phyloP scores from a whole-genome alignment of 2,797 vertebrate species.

The Melanotaenia parkinsoni region DNA sequence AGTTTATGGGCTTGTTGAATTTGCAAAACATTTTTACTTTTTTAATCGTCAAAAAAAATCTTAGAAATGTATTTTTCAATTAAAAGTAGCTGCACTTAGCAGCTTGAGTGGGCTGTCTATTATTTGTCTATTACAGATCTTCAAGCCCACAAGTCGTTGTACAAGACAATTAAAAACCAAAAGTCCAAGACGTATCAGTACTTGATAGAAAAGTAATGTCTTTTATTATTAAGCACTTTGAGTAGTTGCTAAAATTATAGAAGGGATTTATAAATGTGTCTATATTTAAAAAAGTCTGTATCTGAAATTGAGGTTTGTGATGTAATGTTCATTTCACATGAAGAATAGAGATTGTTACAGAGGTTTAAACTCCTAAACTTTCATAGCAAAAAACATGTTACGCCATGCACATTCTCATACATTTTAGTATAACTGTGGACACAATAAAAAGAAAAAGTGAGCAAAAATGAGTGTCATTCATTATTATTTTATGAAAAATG shows the following conservation, averaged over 20 bases:
- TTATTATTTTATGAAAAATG: slow-evolving; percentile 51
- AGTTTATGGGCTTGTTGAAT: neutral
- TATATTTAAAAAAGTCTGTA: neutral
- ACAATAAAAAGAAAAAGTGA: neutral
- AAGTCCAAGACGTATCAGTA: too few species aligned
- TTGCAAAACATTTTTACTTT: neutral
- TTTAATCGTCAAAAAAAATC: neutral
- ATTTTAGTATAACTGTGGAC: neutral
- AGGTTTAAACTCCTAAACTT: neutral
- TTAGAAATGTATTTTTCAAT: too few species aligned
- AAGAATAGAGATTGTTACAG: neutral
- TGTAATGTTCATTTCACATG: neutral
- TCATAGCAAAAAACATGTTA: neutral
- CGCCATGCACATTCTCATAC: neutral
- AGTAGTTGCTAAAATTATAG: neutral
- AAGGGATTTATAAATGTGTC: neutral
- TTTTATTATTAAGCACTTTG: neutral
- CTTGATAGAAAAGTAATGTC: neutral
- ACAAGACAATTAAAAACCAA: too few species aligned
- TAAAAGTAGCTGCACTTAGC: neutral
- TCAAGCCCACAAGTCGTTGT: neutral
- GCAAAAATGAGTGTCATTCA: slow-evolving; percentile 12
- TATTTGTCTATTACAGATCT: neutral
- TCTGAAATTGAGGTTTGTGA: neutral
- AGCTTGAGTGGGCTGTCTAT: neutral